A percentile compares a stretch with the other conserved stretches of the same genome.
These are phyloP conservation scores for Pyralis farinalis DNA, from an alignment of 2,888 invertebrate genomes.

Conservation along the genomic window DNA sequence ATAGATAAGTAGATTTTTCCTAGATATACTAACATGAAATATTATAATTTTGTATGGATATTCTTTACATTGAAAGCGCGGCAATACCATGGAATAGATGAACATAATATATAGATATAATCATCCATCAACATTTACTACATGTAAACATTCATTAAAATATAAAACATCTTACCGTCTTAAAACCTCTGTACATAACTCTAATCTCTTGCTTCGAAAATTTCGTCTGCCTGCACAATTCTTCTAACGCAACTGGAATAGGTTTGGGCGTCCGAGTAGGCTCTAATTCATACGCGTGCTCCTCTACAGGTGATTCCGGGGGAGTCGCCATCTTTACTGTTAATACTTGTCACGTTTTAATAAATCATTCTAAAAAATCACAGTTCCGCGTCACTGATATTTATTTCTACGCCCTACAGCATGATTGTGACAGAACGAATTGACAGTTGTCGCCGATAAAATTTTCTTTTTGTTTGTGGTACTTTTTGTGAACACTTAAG, in stretches of 20 bases:
- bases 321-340: conserved; percentile 87
- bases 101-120: too few species aligned
- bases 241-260: conserved; percentile 92
- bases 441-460: conserved; percentile 10
- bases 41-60: too few species aligned
- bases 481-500: conserved; percentile 2
- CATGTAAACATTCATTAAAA: too few species aligned
- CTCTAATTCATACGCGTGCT: conserved; percentile 92
- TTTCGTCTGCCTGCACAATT: conserved; percentile 95
- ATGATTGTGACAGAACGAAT: conserved; percentile 13
- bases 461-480: conserved; percentile 10
- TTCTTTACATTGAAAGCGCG: too few species aligned
- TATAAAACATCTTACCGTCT: too few species aligned
- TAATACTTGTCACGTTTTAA: conserved; percentile 5
- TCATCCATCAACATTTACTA: too few species aligned
- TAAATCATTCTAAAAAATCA: conserved; percentile 17
- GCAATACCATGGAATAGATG: too few species aligned
- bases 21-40: too few species aligned
- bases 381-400: conserved; percentile 14
- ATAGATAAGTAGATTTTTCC: too few species aligned
- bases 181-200: conserved; percentile 98
- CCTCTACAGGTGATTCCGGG: conserved; percentile 92
- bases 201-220: conserved; percentile 97
- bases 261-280: conserved; percentile 89
- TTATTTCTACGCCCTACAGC: conserved; percentile 7